phyloP scores from a whole-genome alignment of 1,140 invertebrate genomes.

The Trichomalopsis sarcophagae region DNA sequence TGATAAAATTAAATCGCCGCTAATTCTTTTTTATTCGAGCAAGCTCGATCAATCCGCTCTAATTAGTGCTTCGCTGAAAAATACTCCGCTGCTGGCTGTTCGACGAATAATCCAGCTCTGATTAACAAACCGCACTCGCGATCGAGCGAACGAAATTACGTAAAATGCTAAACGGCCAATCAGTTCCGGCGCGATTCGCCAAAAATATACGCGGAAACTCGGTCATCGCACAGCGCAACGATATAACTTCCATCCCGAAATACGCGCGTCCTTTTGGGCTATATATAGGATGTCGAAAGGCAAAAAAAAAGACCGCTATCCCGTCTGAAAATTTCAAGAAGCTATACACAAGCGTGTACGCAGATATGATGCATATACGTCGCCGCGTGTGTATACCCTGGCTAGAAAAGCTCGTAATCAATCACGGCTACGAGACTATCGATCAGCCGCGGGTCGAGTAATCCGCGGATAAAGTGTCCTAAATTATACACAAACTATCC shows the following conservation, averaged over 20 bases:
- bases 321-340: neutral
- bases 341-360: neutral
- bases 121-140: neutral
- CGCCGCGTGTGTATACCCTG: neutral
- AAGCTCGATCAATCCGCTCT: neutral
- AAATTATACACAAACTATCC: slow-evolving; percentile 27
- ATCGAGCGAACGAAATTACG: neutral
- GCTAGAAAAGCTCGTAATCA: slow-evolving; percentile 1
- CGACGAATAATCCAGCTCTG: neutral
- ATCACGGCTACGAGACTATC: slow-evolving; percentile 28
- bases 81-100: too few relatives aligned
- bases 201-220: neutral
- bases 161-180: neutral
- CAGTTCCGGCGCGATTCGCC: neutral
- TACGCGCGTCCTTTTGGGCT: too few relatives aligned
- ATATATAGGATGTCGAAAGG: too few relatives aligned
- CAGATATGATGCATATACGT: neutral
- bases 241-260: too few relatives aligned
- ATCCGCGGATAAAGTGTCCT: neutral
- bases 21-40: neutral
- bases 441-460: neutral
- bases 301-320: too few relatives aligned
- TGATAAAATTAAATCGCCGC: too few relatives aligned
- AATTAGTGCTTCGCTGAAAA: neutral
- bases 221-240: too few relatives aligned